Percentiles rank a stretch among this genome's conserved stretches.
Evolutionary conservation across 1,140 invertebrate genomes (phyloP).

Genomic region (Diuraphis noxia): DNA sequence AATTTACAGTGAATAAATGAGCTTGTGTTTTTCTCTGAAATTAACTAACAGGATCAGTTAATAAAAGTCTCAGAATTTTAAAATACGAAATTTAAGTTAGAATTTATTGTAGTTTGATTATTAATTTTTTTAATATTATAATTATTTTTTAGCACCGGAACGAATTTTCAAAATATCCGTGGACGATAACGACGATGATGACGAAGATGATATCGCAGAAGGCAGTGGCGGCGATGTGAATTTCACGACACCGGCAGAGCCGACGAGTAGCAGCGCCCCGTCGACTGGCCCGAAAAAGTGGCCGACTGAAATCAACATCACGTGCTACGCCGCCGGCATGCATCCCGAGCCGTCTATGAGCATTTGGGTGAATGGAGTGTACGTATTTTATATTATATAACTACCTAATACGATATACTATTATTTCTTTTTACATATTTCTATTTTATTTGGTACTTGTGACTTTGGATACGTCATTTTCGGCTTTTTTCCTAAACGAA

Average conservation of each 20-base stretch:
- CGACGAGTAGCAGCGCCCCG: background rate
- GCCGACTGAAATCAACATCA: conserved; percentile 40
- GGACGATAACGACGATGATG: conserved; percentile 26
- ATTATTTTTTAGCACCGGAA: conserved; percentile 17
- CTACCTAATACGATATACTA: background rate
- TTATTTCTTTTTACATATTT: background rate
- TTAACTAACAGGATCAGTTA: background rate
- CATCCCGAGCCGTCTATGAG: conserved; percentile 32
- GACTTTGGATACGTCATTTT: background rate
- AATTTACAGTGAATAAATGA: background rate
- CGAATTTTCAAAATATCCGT: conserved; percentile 28
- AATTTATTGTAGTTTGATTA: background rate
- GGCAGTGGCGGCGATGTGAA: background rate
- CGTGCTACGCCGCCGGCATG: conserved; percentile 33
- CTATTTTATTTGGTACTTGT: background rate
- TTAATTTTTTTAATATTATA: background rate
- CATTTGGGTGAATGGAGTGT: conserved; percentile 42
- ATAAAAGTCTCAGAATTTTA: background rate
- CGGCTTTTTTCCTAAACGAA: background rate
- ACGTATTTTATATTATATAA: background rate
- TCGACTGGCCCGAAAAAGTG: background rate
- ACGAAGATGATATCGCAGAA: conserved; percentile 21
- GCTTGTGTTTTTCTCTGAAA: background rate
- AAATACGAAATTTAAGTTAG: background rate
- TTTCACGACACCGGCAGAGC: background rate